These are phyloP conservation scores for Coryphaenoides rupestris DNA, from an alignment of 2,113 vertebrate genomes.

Conservation along the genomic window DNA sequence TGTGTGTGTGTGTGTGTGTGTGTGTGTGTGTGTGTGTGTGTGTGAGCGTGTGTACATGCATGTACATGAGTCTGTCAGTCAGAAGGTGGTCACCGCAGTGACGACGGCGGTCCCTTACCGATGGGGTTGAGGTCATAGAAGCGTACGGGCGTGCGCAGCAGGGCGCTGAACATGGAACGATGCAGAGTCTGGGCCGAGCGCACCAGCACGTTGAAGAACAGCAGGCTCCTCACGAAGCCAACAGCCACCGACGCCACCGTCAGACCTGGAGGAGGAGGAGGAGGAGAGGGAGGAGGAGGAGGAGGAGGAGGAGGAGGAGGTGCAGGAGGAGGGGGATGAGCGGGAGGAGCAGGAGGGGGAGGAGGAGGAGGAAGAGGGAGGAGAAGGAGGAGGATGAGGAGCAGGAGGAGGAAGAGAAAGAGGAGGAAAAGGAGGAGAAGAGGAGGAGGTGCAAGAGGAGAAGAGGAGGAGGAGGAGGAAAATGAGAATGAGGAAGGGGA, in stretches of 20 bases:
- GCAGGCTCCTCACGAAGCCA: constrained; percentile 78
- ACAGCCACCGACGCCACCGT: constrained; percentile 81
- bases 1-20: too few relatives aligned
- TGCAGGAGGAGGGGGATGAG: too few relatives aligned
- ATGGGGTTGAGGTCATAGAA: constrained; percentile 93
- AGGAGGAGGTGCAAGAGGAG: constrained; percentile 25
- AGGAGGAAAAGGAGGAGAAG: constrained; percentile 4
- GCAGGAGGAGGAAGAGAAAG: constrained; percentile 21
- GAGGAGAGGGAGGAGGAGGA: constrained; percentile 21
- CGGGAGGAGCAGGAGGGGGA: constrained; percentile 76
- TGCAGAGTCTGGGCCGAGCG: constrained; percentile 84
- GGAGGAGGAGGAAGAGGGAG: constrained; percentile 10
- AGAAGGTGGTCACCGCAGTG: too few relatives aligned
- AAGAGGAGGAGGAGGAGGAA: constrained; percentile 24
- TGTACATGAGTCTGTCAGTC: too few relatives aligned
- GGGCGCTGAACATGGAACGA: constrained; percentile 87
- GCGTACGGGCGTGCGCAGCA: constrained; percentile 81
- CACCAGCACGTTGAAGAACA: constrained; percentile 86
- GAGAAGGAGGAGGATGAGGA: constrained; percentile 20
- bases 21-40: too few relatives aligned
- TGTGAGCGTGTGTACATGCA: too few relatives aligned
- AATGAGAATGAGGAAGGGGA: constrained; percentile 10
- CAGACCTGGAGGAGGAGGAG: constrained; percentile 74
- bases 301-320: not conserved
- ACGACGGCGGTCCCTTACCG: constrained; percentile 76